A percentile compares a stretch with the other conserved stretches of the same genome.
Conservation (phyloP, 37 sponge, comb jelly and placozoan species). For the Amphimedon queenslandica region DNA sequence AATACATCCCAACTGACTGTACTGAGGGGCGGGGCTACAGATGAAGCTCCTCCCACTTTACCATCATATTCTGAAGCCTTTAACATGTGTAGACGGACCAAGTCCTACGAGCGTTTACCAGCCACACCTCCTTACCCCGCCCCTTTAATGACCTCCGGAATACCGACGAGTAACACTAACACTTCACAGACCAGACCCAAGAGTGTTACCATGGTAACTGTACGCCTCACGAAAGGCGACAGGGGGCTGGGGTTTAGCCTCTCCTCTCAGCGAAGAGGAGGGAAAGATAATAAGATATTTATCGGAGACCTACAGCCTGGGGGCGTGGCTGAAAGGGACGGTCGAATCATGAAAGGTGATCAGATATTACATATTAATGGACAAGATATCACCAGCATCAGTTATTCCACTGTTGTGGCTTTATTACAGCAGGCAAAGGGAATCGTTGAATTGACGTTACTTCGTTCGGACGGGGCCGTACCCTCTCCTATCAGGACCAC, state of each 20-base stretch:
- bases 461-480: slow-evolving; percentile 1
- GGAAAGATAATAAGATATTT: slow-evolving; percentile 26
- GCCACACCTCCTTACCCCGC: slow-evolving; percentile 9
- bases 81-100: neutral
- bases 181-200: slow-evolving; percentile 9
- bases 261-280: slow-evolving; percentile 33
- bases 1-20: neutral
- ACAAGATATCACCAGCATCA: slow-evolving; percentile 22
- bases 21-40: neutral
- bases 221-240: slow-evolving; percentile 34
- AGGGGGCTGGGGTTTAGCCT: slow-evolving; percentile 80
- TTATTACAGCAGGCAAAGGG: slow-evolving; percentile 55
- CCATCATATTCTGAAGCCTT: slow-evolving; percentile 5
- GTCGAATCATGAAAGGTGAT: slow-evolving; percentile 55
- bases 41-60: neutral
- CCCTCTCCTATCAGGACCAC: too few species aligned
- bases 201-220: neutral
- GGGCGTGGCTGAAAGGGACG: slow-evolving; percentile 84
- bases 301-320: slow-evolving; percentile 63
- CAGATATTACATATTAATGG: slow-evolving; percentile 77
- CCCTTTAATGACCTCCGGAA: slow-evolving; percentile 34
- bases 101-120: slow-evolving; percentile 27
- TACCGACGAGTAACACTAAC: slow-evolving; percentile 8
- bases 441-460: slow-evolving; percentile 46
- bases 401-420: slow-evolving; percentile 52